Conservation (phyloP, 2,888 invertebrate genomes). For the Conus canariensis region DNA sequence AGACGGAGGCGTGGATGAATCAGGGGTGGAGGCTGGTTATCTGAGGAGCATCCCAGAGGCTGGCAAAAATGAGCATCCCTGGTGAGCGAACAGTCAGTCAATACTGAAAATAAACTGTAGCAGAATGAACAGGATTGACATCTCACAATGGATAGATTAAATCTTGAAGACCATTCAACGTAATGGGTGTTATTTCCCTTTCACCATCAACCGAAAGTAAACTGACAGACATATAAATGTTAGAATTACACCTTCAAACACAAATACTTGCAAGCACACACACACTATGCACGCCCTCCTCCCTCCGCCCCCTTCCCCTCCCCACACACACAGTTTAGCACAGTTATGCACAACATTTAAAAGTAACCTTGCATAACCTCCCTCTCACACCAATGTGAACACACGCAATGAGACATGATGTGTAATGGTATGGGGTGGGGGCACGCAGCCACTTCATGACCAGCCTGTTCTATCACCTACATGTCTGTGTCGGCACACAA, state of each 20-base stretch:
- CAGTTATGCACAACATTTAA: neutral
- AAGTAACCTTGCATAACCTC: neutral
- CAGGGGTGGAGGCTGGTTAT: no score
- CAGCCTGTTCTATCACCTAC: neutral
- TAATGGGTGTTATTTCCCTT: neutral
- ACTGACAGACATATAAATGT: neutral
- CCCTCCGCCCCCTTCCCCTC: no score
- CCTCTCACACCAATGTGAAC: neutral
- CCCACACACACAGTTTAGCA: conserved; percentile 3
- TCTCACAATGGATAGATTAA: neutral
- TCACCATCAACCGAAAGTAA: neutral
- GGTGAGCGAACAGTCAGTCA: no score
- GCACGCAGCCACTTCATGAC: neutral
- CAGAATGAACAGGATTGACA: no score
- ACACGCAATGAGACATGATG: neutral
- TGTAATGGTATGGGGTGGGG: neutral
- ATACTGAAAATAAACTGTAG: no score
- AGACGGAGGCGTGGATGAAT: neutral
- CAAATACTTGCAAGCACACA: conserved; percentile 3
- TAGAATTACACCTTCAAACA: neutral
- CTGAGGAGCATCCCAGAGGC: no score
- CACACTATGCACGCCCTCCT: neutral
- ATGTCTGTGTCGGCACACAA: neutral
- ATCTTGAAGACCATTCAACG: neutral
- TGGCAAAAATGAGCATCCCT: no score